Base-by-base conservation (phyloP, 1,140 invertebrate genomes). In the Panagrolaimus sp. region DNA sequence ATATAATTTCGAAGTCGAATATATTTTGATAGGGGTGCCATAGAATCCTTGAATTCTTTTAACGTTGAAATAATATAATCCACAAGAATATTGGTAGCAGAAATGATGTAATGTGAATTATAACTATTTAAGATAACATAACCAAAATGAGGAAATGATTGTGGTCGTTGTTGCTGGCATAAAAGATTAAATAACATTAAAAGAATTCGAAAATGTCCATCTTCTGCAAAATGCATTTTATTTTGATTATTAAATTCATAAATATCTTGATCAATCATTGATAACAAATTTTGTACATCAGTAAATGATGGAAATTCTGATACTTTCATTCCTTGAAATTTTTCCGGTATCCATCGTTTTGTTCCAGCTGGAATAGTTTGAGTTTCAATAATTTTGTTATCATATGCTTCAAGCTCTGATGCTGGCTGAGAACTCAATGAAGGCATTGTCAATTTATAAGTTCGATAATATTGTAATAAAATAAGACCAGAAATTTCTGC, bases 401-500 rank as follows among this genome's bases (percentile, higher is more conserved):
- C 51, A 27, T 11, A 20, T 11, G n/a, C 27, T 57, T 57, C 51
- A 20, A 20, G 27, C 20, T 57, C 51, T 11, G 8, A 25, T 5
- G n/a, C n/a, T n/a, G 51, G 20, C 4, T 57, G 27, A 13, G 27
- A 51, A 14, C 14, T 20, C 31, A 38, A 38, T 20, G 51, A 57
- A 11, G 51, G 51, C 9, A 27, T 25, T 8, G 51, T 57, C n/a
- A 57, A 11, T 16, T 57, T 57, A 27, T 57, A 27, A 27, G 27
- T 57, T 20, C 51, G 51, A 20, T 25, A 25, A 27, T 57, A 57
- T 16, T 57, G 51, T 27, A 57, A 25, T 11, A 57, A 20, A 11
- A 57, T 25, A 27, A 57, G 51, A 23, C 51, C 51, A 16, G 20
- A 57, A 27, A 57, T 27, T 57, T 57, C 51, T 11, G 51, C 20